Evolutionary conservation across 2,888 invertebrate species (phyloP), one percentile per base, ranked within the genome.

Genomic region (Drosophila aldrichi): DNA sequence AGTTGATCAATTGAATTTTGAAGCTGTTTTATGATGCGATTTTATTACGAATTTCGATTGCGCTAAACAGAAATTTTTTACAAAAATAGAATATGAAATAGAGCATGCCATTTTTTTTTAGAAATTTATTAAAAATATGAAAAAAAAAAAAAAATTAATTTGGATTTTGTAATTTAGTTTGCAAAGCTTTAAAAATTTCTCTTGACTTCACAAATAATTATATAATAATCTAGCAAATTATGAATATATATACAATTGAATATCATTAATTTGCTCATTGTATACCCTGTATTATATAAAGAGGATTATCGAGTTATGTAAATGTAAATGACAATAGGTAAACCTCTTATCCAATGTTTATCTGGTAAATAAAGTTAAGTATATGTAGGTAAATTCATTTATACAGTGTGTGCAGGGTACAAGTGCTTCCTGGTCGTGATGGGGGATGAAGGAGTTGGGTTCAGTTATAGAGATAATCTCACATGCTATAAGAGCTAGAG

Each of bases 11-110:
- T 43, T 8, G 16, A 25, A 9, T 52, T 16, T 12, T 2, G 1
- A 6, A 20, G 12, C 10, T 51, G 34, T 32, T 74, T 52, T 74
- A 41, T 55, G 20, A 51, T 29, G 36, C 14, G 51, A 14, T 55
- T 61, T 40, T 32, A 59, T 62, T 41, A 6, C 25, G 2, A n/a
- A 22, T 25, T 48, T 52, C 51, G 16, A 56, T 41, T 29, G 41
- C 8, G 40, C 9, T 1, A 7, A 74, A 49, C 62, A 65, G 44
- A 78, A 79, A 68, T 63, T 49, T 49, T 8, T 7, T 20, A 59
- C 69, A 48, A 60, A 83, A 83, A 77, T 63, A 66, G 55, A 48
- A 25, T 22, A 18, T 14, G n/a, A 87, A 84, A 81, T 64, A 60
- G 75, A 82, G 70, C 81, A 70, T 66, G 69, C 63, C n/a, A n/a